Evolutionary conservation across 2,888 invertebrate species (phyloP).

Genomic region (Drosophila mulleri): DNA sequence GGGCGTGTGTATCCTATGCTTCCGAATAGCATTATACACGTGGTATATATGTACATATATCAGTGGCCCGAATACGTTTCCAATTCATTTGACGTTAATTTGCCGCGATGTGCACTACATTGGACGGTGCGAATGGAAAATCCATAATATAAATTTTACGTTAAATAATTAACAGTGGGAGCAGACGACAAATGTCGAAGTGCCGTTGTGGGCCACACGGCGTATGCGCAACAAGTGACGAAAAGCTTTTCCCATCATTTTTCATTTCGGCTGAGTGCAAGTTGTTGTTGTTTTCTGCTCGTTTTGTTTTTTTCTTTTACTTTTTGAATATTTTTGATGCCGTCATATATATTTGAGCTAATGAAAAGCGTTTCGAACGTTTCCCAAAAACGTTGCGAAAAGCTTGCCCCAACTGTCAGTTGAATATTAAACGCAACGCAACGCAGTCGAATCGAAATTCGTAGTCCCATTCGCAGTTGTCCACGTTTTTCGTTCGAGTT

Average conservation of each 20-base stretch:
- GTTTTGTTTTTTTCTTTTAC: too few relatives aligned
- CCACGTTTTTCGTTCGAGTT: slow-evolving; percentile 23
- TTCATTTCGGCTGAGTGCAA: slow-evolving; percentile 49
- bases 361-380: slow-evolving; percentile 60
- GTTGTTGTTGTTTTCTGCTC: slow-evolving; percentile 21
- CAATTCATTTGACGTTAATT: slow-evolving; percentile 71
- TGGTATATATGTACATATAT: slow-evolving; percentile 13
- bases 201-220: slow-evolving; percentile 49
- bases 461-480: slow-evolving; percentile 21
- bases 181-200: slow-evolving; percentile 13
- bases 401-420: slow-evolving; percentile 70
- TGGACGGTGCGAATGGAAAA: slow-evolving; percentile 45
- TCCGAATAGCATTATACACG: slow-evolving; percentile 19
- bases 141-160: slow-evolving; percentile 56
- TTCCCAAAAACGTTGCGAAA: slow-evolving; percentile 52
- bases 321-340: slow-evolving; percentile 49
- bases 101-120: slow-evolving; percentile 48
- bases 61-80: slow-evolving; percentile 36
- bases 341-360: slow-evolving; percentile 68
- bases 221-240: slow-evolving; percentile 79
- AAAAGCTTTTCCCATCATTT: slow-evolving; percentile 60
- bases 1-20: slow-evolving; percentile 25
- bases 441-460: slow-evolving; percentile 58
- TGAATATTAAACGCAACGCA: slow-evolving; percentile 65
- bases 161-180: slow-evolving; percentile 49